Evolutionary conservation across 2,113 vertebrate species (phyloP).

Genomic region (Ranitomeya variabilis): DNA sequence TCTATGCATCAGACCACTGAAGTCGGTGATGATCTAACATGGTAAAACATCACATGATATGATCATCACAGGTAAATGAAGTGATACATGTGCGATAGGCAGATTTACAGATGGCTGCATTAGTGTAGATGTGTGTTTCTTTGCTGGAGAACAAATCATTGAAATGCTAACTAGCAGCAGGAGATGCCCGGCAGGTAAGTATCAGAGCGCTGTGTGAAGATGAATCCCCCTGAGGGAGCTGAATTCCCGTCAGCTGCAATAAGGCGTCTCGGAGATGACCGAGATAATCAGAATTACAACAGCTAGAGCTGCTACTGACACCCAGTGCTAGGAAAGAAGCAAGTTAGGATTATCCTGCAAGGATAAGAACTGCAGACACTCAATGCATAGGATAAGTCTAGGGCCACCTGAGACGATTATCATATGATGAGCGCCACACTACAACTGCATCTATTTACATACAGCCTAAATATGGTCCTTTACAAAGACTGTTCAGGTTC

Average conservation of each 20-base stretch:
- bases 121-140: not conserved
- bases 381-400: not conserved
- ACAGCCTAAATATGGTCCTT: too few relatives aligned
- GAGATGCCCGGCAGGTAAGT: conserved; percentile 18
- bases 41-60: too few relatives aligned
- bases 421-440: not conserved
- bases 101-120: not conserved
- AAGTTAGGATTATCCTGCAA: not conserved
- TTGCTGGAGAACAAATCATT: not conserved
- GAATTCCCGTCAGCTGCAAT: conserved; percentile 22
- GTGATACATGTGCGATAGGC: not conserved
- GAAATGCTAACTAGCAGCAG: not conserved
- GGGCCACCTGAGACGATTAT: not conserved
- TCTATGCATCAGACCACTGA: too few relatives aligned
- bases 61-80: too few relatives aligned
- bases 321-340: not conserved
- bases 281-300: not conserved
- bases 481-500: too few relatives aligned
- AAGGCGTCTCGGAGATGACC: not conserved
- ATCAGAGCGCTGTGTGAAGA: not conserved
- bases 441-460: not conserved
- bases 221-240: not conserved
- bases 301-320: not conserved
- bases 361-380: not conserved
- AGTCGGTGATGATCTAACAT: too few relatives aligned